Conservation (phyloP, 2,797 vertebrate species). For the Vespertilio murinus region DNA sequence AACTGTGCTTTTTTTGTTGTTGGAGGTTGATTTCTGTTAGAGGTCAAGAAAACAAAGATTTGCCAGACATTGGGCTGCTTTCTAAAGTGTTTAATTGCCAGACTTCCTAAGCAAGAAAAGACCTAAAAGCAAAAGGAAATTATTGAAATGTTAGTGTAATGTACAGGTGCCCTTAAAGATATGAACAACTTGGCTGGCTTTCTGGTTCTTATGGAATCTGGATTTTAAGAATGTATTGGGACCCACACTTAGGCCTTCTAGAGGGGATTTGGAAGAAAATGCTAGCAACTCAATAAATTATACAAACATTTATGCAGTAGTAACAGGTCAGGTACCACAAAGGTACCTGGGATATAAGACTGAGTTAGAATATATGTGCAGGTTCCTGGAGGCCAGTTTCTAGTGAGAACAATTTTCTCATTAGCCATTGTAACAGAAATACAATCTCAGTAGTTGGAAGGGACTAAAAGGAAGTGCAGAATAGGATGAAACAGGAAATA, state of each 20-base stretch:
- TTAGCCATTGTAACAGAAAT: neutral
- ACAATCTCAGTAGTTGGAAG: neutral
- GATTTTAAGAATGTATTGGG: neutral
- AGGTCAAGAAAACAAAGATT: slow-evolving; percentile 67
- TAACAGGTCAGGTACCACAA: neutral
- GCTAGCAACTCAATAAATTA: neutral
- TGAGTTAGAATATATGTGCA: neutral
- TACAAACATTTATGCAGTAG: neutral
- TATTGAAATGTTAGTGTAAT: slow-evolving; percentile 43
- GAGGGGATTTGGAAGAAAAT: neutral
- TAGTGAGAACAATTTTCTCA: neutral
- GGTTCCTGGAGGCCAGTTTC: neutral
- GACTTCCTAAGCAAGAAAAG: slow-evolving; percentile 41
- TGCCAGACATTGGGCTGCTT: slow-evolving; percentile 31
- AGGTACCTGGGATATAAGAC: neutral
- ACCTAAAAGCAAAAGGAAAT: slow-evolving; percentile 63
- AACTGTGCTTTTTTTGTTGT: slow-evolving; percentile 69
- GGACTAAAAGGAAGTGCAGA: neutral
- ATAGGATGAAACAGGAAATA: neutral
- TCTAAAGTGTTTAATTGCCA: slow-evolving; percentile 36
- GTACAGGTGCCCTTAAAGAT: neutral
- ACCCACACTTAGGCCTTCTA: neutral
- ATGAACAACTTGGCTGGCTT: neutral
- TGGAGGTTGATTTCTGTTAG: slow-evolving; percentile 68
- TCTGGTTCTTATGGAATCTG: neutral